A percentile compares a stretch with the other conserved stretches of the same genome.
Evolutionary conservation across 2,113 vertebrate species (phyloP).

Genomic region (Anarrhichthys ocellatus): DNA sequence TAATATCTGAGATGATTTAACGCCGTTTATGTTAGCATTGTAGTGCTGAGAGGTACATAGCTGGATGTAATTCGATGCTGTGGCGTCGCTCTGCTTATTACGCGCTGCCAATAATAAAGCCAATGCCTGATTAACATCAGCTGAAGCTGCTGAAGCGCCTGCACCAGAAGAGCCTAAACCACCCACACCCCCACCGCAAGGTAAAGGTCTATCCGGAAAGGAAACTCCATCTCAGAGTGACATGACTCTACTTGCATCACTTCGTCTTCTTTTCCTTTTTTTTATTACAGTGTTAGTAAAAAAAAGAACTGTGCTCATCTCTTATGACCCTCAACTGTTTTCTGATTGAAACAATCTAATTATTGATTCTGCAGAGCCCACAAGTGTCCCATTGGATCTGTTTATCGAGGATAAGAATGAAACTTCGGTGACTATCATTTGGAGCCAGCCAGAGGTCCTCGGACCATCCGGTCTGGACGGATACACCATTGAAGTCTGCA

Average conservation of each 20-base stretch:
- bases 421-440: slow-evolving; percentile 88
- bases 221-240: background rate
- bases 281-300: background rate
- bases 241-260: background rate
- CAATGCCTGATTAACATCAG: slow-evolving; percentile 73
- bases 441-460: slow-evolving; percentile 88
- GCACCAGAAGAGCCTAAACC: slow-evolving; percentile 79
- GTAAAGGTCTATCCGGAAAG: slow-evolving; percentile 56
- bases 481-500: slow-evolving; percentile 89
- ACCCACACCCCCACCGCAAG: slow-evolving; percentile 81
- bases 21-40: background rate
- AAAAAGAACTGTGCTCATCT: background rate
- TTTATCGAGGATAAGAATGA: slow-evolving; percentile 89
- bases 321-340: background rate
- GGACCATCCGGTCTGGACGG: slow-evolving; percentile 87
- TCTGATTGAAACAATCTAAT: background rate
- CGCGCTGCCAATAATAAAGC: slow-evolving; percentile 46
- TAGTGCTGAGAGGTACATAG: slow-evolving; percentile 10
- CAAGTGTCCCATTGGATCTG: slow-evolving; percentile 87
- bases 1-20: slow-evolving; percentile 1
- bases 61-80: slow-evolving; percentile 34
- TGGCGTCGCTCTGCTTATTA: slow-evolving; percentile 43
- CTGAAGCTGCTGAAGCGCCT: slow-evolving; percentile 77
- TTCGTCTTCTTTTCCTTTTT: background rate
- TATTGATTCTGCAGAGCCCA: slow-evolving; percentile 82